These are phyloP conservation scores for Octopus bimaculoides DNA, from an alignment of 1,140 invertebrate species.

Conservation along the genomic window DNA sequence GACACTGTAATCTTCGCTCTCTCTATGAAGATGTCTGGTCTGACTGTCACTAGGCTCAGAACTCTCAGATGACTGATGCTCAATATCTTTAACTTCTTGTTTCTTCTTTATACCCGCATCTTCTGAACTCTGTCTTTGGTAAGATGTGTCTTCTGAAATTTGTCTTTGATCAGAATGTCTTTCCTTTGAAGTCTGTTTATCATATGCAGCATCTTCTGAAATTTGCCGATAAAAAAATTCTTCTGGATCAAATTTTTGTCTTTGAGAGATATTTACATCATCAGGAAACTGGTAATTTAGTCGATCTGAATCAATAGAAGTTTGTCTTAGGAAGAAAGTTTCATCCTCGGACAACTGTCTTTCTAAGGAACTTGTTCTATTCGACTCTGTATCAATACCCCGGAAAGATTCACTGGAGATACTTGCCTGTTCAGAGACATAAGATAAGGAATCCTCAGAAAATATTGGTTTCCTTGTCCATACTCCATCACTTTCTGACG, in stretches of 20 bases:
- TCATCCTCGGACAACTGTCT: constrained; percentile 6
- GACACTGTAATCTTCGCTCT: no score
- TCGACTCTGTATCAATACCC: neutral
- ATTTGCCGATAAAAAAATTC: neutral
- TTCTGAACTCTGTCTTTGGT: no score
- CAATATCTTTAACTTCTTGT: no score
- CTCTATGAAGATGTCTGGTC: no score
- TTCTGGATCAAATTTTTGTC: neutral
- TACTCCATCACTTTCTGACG: constrained; percentile 1
- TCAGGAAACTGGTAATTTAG: neutral
- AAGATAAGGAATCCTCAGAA: constrained; percentile 5
- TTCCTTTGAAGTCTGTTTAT: constrained; percentile 3
- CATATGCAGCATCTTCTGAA: neutral
- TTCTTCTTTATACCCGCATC: no score
- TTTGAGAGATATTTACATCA: neutral
- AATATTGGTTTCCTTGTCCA: constrained; percentile 8
- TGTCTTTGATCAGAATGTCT: no score
- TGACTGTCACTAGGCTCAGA: no score
- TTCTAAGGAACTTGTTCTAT: constrained; percentile 7
- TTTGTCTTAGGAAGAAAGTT: constrained; percentile 8
- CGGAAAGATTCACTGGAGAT: neutral
- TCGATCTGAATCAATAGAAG: neutral
- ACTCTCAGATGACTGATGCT: no score
- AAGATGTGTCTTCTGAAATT: no score
- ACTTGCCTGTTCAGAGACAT: constrained; percentile 3